Evolutionary conservation across 1,140 invertebrate genomes (phyloP), one percentile per base, ranked within the genome.

Genomic region (Grapholita molesta): DNA sequence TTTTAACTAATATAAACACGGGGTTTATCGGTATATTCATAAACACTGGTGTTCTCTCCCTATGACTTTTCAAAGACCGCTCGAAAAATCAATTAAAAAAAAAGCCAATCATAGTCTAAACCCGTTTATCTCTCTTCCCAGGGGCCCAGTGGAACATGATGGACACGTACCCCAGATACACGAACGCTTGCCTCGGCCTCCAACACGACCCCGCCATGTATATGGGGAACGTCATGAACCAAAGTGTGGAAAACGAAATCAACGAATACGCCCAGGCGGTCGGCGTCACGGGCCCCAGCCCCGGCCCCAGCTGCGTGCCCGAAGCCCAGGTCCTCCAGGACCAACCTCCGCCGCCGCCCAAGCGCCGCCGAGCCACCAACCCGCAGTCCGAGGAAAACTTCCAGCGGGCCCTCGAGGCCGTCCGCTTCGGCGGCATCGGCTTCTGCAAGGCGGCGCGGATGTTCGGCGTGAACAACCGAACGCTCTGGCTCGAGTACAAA

Each of bases 401-500:
- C 82, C 94, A 96, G 65, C 90, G 94, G 7, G 96, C 96, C 0
- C 86, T 97, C 18, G 96, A 97, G 78, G 96, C 96, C 0, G 96
- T 97, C 0, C 93, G 96, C 15, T 94, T 94, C 70, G 96, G 96
- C n/a, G 95, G 95, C 18, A 96, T 97, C 70, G 96, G 96, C 1
- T 97, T 97, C 86, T 97, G 96, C 85, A 96, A 96, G 76, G 96
- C 96, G 6, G 96, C 96, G 0, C 92, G 95, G 38, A 94, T 96
- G 86, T 97, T 95, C 83, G 96, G 96, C 12, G 96, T 97, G 1
- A 97, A 97, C 87, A 97, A 96, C 86, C 92, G 96, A 33, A 97
- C 96, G 0, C 85, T 97, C 0, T 97, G 96, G 96, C 91, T 97
- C 12, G 96, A 97, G 77, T 97, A 96, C 79, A 96, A 96, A 76